These are phyloP conservation scores for Lottia scabra DNA, from an alignment of 2,888 invertebrate genomes.

Conservation along the genomic window DNA sequence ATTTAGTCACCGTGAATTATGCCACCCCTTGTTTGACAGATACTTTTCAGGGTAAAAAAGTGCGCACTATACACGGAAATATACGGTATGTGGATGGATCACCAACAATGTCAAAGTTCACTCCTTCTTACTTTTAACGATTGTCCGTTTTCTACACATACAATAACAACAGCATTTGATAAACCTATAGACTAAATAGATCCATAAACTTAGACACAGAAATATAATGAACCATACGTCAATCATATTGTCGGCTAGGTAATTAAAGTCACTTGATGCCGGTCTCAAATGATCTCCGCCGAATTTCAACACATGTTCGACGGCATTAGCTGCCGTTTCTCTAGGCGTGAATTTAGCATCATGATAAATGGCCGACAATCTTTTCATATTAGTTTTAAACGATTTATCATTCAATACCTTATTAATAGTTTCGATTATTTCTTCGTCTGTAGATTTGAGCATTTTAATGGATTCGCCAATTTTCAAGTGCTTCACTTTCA, in stretches of 20 bases:
- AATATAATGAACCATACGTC: slow-evolving; percentile 22
- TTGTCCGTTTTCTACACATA: neutral
- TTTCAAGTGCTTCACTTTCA: slow-evolving; percentile 25
- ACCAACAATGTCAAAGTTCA: no score
- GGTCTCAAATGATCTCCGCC: slow-evolving; percentile 45
- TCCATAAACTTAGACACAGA: neutral
- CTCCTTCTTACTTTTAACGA: neutral
- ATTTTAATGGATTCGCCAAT: slow-evolving; percentile 29
- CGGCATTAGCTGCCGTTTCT: slow-evolving; percentile 41
- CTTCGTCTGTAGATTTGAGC: slow-evolving; percentile 23
- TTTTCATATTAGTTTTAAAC: slow-evolving; percentile 28
- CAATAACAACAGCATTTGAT: neutral
- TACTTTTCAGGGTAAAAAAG: no score
- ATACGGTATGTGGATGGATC: no score
- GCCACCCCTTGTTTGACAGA: no score
- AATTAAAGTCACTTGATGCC: slow-evolving; percentile 26
- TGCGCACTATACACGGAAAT: no score
- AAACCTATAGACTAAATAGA: neutral
- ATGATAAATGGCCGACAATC: slow-evolving; percentile 34
- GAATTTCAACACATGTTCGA: slow-evolving; percentile 48
- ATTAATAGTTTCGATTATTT: slow-evolving; percentile 24
- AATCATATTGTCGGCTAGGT: slow-evolving; percentile 16
- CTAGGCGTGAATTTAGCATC: slow-evolving; percentile 29
- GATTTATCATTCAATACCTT: slow-evolving; percentile 24
- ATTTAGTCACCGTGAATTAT: no score